Evolutionary conservation across 35 echinoderm and acorn worm species (phyloP).

Genomic region (Stichopus chloronotus): DNA sequence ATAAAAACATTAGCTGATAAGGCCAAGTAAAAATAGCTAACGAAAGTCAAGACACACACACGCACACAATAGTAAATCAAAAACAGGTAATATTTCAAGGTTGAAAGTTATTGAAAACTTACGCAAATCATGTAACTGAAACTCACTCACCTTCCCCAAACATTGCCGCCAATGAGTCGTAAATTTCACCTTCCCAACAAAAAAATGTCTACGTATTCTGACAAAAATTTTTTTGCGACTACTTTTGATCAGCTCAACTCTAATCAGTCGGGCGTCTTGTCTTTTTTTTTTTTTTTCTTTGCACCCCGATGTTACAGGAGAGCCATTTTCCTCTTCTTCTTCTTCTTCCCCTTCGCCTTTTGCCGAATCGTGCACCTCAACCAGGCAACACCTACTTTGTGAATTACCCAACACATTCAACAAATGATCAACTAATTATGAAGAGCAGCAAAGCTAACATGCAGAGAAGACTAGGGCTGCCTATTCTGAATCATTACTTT

Average conservation of each 20-base stretch:
- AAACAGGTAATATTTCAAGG: constrained; percentile 34
- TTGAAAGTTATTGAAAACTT: constrained; percentile 34
- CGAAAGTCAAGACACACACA: background rate
- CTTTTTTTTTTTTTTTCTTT: constrained; percentile 10
- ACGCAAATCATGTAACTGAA: constrained; percentile 41
- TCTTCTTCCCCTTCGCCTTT: background rate
- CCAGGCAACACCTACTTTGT: constrained; percentile 59
- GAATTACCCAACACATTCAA: constrained; percentile 62
- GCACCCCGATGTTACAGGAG: constrained; percentile 10
- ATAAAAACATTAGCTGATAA: constrained; percentile 5
- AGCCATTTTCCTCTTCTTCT: background rate
- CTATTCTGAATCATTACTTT: constrained; percentile 61
- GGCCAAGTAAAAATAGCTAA: constrained; percentile 16
- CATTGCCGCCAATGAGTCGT: constrained; percentile 46
- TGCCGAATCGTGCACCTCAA: constrained; percentile 34
- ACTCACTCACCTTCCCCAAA: constrained; percentile 52
- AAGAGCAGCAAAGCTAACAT: constrained; percentile 62
- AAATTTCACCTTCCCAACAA: constrained; percentile 49
- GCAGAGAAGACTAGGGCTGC: constrained; percentile 32
- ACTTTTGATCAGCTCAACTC: background rate
- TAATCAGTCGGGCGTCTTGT: background rate
- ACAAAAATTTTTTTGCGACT: background rate
- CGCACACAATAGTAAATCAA: background rate
- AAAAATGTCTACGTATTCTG: constrained; percentile 13
- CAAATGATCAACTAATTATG: constrained; percentile 67